A percentile compares a stretch with the other conserved stretches of the same genome.
These are phyloP conservation scores for Wasmannia auropunctata DNA, from an alignment of 1,140 invertebrate species.

Conservation along the genomic window DNA sequence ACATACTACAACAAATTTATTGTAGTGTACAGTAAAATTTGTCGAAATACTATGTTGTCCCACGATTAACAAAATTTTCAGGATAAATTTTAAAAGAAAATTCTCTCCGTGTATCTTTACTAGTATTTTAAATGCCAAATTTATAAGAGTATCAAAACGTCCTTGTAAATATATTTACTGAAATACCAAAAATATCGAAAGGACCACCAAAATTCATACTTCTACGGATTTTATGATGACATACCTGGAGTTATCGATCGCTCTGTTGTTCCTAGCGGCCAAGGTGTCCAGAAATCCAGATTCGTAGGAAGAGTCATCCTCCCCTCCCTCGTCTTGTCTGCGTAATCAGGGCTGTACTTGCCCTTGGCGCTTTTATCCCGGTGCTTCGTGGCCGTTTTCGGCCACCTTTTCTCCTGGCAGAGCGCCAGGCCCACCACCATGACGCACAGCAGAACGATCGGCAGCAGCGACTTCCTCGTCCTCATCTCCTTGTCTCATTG, in stretches of 20 bases:
- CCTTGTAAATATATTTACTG: not conserved
- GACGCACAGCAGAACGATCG: constrained; percentile 66
- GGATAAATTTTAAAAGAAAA: too few species aligned
- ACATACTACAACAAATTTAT: too few species aligned
- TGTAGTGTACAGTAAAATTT: too few species aligned
- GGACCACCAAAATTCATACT: not conserved
- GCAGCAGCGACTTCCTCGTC: constrained; percentile 70
- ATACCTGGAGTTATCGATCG: constrained; percentile 67
- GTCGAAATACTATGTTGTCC: too few species aligned
- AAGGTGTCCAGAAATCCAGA: not conserved
- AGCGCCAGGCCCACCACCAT: constrained; percentile 53
- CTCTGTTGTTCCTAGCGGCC: constrained; percentile 56
- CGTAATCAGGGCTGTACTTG: constrained; percentile 62
- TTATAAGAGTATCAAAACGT: not conserved
- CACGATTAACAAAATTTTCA: too few species aligned
- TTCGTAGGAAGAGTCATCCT: not conserved
- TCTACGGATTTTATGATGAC: not conserved
- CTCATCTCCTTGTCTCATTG: constrained; percentile 77
- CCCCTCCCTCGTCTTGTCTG: constrained; percentile 26
- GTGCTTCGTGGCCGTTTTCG: constrained; percentile 40
- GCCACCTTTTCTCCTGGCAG: constrained; percentile 47
- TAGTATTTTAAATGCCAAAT: not conserved
- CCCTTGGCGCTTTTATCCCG: constrained; percentile 56
- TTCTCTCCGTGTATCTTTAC: too few species aligned
- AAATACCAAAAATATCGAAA: not conserved